phyloP scores from a whole-genome alignment of 2,888 invertebrate genomes.

The Lasioglossum zephyrum region DNA sequence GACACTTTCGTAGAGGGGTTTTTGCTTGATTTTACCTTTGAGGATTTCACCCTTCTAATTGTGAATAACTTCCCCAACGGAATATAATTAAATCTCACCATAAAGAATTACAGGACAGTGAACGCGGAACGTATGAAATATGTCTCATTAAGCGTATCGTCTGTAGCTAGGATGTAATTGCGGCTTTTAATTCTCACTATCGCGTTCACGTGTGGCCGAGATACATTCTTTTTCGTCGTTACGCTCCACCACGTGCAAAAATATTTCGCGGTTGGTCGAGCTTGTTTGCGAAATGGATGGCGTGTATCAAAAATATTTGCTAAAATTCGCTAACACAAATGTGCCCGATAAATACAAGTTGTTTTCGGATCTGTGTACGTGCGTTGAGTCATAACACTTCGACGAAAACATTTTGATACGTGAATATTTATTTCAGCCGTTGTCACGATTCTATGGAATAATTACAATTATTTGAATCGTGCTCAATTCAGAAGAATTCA shows the following conservation, averaged over 20 bases:
- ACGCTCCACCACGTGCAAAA: not conserved
- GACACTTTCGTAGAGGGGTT: not conserved
- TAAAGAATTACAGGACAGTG: not conserved
- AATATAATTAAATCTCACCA: not conserved
- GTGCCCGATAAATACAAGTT: not conserved
- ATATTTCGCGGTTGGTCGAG: not conserved
- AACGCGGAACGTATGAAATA: not conserved
- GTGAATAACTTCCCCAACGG: not conserved
- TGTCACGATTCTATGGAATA: not conserved
- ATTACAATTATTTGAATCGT: not conserved
- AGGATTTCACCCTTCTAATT: not conserved
- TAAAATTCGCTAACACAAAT: not conserved
- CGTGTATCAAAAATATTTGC: not conserved
- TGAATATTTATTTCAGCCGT: not conserved
- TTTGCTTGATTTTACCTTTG: not conserved
- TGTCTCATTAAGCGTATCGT: not conserved
- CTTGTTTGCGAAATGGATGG: constrained; percentile 14
- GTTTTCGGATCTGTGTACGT: not conserved
- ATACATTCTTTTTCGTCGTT: constrained; percentile 6
- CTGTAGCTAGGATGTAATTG: not conserved
- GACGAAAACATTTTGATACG: not conserved
- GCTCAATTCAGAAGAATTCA: not conserved
- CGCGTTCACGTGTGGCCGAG: not conserved
- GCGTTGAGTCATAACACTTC: too few relatives aligned
- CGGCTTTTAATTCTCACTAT: constrained; percentile 3